Conservation (phyloP, 64 coral and sea anemone genomes). For the Hydrozoanthus tunicans region DNA sequence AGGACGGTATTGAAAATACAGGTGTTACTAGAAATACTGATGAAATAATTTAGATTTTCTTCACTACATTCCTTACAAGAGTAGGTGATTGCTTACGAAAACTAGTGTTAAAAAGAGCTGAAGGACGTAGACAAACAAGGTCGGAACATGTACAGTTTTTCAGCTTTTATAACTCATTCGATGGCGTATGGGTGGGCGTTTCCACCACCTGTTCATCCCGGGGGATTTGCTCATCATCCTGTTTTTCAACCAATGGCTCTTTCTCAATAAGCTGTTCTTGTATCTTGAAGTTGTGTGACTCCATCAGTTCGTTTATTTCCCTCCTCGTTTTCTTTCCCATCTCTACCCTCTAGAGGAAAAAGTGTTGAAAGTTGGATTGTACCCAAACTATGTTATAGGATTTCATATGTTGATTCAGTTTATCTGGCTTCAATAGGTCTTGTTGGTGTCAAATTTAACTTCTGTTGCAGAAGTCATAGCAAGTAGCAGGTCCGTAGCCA, state of each 20-base stretch:
- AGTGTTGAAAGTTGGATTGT: not conserved
- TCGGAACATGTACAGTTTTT: conserved; percentile 12
- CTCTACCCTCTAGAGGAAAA: not conserved
- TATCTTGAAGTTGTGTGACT: conserved; percentile 41
- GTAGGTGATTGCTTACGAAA: not conserved
- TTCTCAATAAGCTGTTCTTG: conserved; percentile 44
- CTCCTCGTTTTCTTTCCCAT: conserved; percentile 39
- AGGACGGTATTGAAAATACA: conserved; percentile 5
- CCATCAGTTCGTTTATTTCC: conserved; percentile 40
- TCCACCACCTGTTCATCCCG: not conserved
- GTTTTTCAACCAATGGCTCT: conserved; percentile 28
- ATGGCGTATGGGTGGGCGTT: not conserved
- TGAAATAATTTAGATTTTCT: not conserved
- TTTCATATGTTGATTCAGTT: too few species aligned
- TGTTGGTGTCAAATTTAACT: not conserved
- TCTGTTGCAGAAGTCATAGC: not conserved
- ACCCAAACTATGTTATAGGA: too few species aligned
- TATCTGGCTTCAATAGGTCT: too few species aligned
- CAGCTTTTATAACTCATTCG: conserved; percentile 10
- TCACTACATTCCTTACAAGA: not conserved
- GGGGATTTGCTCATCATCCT: not conserved
- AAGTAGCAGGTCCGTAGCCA: too few species aligned
- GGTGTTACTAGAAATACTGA: not conserved
- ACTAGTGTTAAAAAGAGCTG: not conserved
- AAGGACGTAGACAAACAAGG: not conserved